phyloP scores from a whole-genome alignment of 64 coral and sea anemone genomes.

The Hydrozoanthus tunicans region DNA sequence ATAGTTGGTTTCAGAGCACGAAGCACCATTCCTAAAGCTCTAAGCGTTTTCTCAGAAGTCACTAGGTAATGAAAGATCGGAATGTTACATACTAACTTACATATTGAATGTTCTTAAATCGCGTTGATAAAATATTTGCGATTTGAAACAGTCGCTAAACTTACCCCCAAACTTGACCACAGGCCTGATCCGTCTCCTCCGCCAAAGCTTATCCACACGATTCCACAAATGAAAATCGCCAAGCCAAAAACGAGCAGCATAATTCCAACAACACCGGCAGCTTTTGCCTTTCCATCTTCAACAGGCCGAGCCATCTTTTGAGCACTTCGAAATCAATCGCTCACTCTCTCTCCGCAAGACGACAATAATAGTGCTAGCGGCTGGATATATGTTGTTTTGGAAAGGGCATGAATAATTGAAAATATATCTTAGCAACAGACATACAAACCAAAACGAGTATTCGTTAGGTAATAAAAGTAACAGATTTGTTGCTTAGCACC shows the following conservation, averaged over 20 bases:
- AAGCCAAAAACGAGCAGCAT: slow-evolving; percentile 10
- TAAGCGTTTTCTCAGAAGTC: no score
- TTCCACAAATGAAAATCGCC: slow-evolving; percentile 7
- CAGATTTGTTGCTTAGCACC: no score
- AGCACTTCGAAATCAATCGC: background rate
- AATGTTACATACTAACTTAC: no score
- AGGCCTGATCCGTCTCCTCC: slow-evolving; percentile 6
- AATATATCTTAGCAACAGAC: background rate
- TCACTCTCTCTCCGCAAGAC: background rate
- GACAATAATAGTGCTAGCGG: background rate
- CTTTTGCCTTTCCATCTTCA: slow-evolving; percentile 50
- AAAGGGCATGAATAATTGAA: background rate
- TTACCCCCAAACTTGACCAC: slow-evolving; percentile 45
- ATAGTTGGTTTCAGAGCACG: no score
- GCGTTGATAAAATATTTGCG: no score
- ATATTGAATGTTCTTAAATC: no score
- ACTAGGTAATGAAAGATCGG: no score
- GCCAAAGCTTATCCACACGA: slow-evolving; percentile 42
- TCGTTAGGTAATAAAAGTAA: no score
- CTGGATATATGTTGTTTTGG: background rate
- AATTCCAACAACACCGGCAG: slow-evolving; percentile 34
- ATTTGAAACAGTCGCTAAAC: background rate
- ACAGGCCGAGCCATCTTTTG: slow-evolving; percentile 40
- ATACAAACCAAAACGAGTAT: background rate
- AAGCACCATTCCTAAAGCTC: no score